Percentiles rank a stretch among this genome's conserved stretches.
These are phyloP conservation scores for Drosophila anceps DNA, from an alignment of 2,888 invertebrate genomes.

Conservation along the genomic window DNA sequence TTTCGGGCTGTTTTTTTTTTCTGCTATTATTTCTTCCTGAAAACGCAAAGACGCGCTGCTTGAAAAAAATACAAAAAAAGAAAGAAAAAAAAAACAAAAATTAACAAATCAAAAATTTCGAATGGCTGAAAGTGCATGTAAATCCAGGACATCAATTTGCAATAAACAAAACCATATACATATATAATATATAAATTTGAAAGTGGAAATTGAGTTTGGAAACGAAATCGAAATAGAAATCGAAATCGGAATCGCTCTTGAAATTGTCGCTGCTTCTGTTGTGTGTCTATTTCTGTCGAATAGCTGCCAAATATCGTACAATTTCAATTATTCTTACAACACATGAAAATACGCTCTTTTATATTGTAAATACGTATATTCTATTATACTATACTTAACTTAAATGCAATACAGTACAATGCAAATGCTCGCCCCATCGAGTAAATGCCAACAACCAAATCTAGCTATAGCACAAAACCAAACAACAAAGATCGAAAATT, in stretches of 20 bases:
- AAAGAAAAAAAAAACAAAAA: too few species aligned
- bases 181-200: constrained; percentile 8
- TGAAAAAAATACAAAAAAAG: too few species aligned
- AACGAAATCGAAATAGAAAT: constrained; percentile 35
- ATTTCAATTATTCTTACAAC: constrained; percentile 80
- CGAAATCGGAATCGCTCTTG: constrained; percentile 35
- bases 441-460: constrained; percentile 52
- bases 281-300: constrained; percentile 81
- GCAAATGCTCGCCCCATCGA: constrained; percentile 39
- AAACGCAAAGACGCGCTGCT: constrained; percentile 32
- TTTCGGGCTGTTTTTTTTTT: constrained; percentile 67
- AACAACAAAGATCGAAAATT: constrained; percentile 30
- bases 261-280: constrained; percentile 63
- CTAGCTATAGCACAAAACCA: constrained; percentile 33
- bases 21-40: constrained; percentile 42
- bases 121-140: constrained; percentile 74
- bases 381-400: constrained; percentile 55
- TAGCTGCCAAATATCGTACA: constrained; percentile 79
- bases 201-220: constrained; percentile 27
- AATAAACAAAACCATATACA: neutral
- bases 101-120: too few species aligned
- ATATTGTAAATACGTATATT: constrained; percentile 50
- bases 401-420: constrained; percentile 51
- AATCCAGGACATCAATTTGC: constrained; percentile 17
- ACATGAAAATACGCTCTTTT: constrained; percentile 66